Evolutionary conservation across 1,140 invertebrate genomes (phyloP).

Genomic region (Cephus cinctus): DNA sequence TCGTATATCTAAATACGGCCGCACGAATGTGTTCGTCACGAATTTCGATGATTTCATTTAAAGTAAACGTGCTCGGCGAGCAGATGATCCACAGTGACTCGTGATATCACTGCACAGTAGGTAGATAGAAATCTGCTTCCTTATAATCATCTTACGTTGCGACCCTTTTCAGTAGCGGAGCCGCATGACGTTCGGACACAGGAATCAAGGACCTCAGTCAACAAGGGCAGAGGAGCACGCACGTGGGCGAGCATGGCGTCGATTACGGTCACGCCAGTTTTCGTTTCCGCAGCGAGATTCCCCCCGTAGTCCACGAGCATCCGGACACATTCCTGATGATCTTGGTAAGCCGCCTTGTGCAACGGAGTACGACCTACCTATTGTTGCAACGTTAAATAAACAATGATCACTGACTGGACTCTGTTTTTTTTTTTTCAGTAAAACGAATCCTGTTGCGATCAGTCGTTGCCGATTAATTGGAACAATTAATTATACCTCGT

Average conservation of each 20-base stretch:
- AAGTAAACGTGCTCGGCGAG: too few species aligned
- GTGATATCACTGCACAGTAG: too few species aligned
- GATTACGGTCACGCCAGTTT: conserved; percentile 24
- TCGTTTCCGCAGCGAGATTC: conserved; percentile 34
- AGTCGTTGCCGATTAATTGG: too few species aligned
- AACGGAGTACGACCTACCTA: conserved; percentile 19
- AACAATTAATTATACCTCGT: conserved; percentile 11
- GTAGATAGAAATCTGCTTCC: too few species aligned
- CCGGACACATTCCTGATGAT: conserved; percentile 31
- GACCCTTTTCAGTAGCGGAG: conserved; percentile 14
- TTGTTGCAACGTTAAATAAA: background rate
- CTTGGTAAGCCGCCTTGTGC: conserved; percentile 20
- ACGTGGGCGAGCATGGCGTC: conserved; percentile 28
- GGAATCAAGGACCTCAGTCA: conserved; percentile 23
- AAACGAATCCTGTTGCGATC: too few species aligned
- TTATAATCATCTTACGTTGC: conserved; percentile 17
- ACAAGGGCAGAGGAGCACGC: conserved; percentile 24
- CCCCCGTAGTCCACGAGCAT: conserved; percentile 37
- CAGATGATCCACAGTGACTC: too few species aligned
- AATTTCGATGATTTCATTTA: too few species aligned
- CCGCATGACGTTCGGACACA: conserved; percentile 11
- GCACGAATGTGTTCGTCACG: too few species aligned
- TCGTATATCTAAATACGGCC: too few species aligned
- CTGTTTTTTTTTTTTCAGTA: conserved; percentile 26
- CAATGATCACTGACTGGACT: conserved; percentile 52